A percentile compares a stretch with the other conserved stretches of the same genome.
Conservation (phyloP, 2,113 vertebrate genomes). For the Onychorhynchus coronatus region DNA sequence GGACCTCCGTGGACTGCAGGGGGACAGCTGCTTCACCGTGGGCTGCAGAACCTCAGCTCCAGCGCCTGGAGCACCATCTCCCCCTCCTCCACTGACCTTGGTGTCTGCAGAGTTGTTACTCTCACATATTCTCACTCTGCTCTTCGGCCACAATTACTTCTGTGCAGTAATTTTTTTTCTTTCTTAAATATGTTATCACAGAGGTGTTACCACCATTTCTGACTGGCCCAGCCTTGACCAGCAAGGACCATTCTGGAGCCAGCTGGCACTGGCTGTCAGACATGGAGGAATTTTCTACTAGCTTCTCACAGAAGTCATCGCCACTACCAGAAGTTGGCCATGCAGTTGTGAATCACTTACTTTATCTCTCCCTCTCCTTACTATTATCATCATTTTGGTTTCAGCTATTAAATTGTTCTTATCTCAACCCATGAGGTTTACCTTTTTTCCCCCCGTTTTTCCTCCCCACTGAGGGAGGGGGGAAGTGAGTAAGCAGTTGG, state of each 20-base stretch:
- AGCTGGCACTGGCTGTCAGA: not conserved
- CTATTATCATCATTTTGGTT: not conserved
- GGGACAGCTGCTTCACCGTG: not conserved
- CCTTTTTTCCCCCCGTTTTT: not conserved
- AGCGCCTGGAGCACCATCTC: not conserved
- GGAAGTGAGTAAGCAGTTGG: not conserved
- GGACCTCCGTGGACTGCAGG: not conserved
- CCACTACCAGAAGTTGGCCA: not conserved
- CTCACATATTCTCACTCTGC: not conserved
- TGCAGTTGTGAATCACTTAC: not conserved
- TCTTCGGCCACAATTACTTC: not conserved
- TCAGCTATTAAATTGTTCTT: not conserved
- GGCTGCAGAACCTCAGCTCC: not conserved
- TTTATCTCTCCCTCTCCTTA: not conserved
- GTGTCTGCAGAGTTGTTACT: not conserved
- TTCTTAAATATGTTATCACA: not conserved
- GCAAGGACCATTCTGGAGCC: not conserved
- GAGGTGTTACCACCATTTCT: not conserved
- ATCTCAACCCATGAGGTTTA: not conserved
- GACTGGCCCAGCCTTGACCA: not conserved
- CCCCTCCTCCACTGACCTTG: not conserved
- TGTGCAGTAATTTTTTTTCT: not conserved
- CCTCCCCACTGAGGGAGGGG: not conserved
- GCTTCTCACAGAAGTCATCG: not conserved
- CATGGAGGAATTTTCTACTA: not conserved